Evolutionary conservation across 2,888 invertebrate genomes (phyloP).

Genomic region (Palloptera scutellata): DNA sequence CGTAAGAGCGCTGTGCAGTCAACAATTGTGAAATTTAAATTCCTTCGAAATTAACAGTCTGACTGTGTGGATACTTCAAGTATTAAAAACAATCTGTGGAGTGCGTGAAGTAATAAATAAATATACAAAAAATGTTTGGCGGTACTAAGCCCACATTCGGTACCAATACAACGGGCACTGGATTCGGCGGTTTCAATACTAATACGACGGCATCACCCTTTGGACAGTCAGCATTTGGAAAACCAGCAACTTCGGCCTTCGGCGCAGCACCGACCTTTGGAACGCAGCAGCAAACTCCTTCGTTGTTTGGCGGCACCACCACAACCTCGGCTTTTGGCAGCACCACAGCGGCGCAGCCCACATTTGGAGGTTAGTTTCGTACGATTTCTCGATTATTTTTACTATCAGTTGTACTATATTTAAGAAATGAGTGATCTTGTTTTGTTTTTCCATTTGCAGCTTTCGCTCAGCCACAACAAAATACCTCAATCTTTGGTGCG

Average conservation of each 20-base stretch:
- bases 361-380: slow-evolving; percentile 60
- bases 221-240: slow-evolving; percentile 68
- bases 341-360: slow-evolving; percentile 64
- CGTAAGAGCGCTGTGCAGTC: slow-evolving; percentile 6
- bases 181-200: slow-evolving; percentile 58
- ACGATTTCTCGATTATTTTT: neutral
- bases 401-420: neutral
- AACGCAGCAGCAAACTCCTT: slow-evolving; percentile 60
- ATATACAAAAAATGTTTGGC: slow-evolving; percentile 52
- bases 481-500: slow-evolving; percentile 70
- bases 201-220: slow-evolving; percentile 62
- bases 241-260: slow-evolving; percentile 71
- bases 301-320: slow-evolving; percentile 71
- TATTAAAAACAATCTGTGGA: slow-evolving; percentile 10
- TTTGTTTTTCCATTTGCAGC: slow-evolving; percentile 35
- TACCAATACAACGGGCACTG: slow-evolving; percentile 55
- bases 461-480: slow-evolving; percentile 65
- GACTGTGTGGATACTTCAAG: neutral
- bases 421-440: too few relatives aligned
- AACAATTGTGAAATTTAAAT: neutral
- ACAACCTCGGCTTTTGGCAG: slow-evolving; percentile 73
- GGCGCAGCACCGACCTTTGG: slow-evolving; percentile 78
- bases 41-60: too few relatives aligned
- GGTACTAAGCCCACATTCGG: slow-evolving; percentile 65
- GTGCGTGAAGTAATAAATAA: neutral